Base-by-base conservation (phyloP, 2,113 vertebrate species). In the Falcunculus frontatus region DNA sequence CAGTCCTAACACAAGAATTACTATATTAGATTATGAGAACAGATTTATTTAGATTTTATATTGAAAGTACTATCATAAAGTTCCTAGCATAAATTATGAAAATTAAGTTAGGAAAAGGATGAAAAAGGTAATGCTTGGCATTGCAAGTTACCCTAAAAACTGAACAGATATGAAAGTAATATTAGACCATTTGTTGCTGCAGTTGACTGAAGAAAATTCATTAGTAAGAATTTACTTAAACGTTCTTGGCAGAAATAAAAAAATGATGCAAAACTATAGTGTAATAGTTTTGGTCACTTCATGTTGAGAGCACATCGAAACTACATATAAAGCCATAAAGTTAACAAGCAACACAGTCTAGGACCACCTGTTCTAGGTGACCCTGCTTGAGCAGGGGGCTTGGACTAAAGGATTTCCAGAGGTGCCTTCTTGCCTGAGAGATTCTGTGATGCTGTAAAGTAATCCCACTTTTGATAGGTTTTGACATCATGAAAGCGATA, bases 191-290 rank as follows among this genome's bases (percentile, higher is more conserved):
- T 47, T 49, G 7, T 16, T 72, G 29, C 41, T 75, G 27, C 37
- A 60, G 3, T 2, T 47, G 14, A 44, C 19, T 12, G 16, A 89
- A 47, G 41, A 56, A 83, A 94, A 76, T 17, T 33, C 20, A 47
- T 27, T 62, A 7, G 7, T 79, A 72, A 29, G 5, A 84, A 63
- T 72, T 79, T 50, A 75, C 26, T 77, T 33, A 86, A 47, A 57
- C 3, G 8, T 53, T 68, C 13, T 53, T 30, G 16, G 46, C 4
- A 50, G 16, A 73, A 88, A 62, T 33, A 30, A 49, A 52, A 86
- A 68, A 47, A 8, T 9, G 0, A 47, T 11, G 26, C 12, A 69
- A 52, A 27, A 74, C 8, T 39, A 21, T 4, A 63, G 6, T 1
- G 0, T 27, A 46, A 76, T 20, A 21, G 0, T 35, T 82, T 82